Evolutionary conservation across 1,140 invertebrate species (phyloP).

Genomic region (Drosophila arawakana): DNA sequence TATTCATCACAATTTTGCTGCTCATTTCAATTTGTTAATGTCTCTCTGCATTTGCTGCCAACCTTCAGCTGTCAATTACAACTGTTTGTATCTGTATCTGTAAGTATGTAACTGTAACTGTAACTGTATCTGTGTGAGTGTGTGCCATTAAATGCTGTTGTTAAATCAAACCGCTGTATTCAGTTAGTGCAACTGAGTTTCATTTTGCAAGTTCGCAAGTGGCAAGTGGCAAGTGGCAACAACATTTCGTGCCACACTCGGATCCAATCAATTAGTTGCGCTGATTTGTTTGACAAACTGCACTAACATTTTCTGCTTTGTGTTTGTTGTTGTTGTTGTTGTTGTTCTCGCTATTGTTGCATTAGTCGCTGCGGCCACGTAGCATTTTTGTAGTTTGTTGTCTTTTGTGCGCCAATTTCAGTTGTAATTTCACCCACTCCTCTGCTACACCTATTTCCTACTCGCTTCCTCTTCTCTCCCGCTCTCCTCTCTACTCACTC

Average conservation of each 20-base stretch:
- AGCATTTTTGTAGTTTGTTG: constrained; percentile 45
- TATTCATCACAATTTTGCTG: background rate
- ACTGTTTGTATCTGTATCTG: background rate
- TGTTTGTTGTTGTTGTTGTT: constrained; percentile 16
- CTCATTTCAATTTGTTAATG: constrained; percentile 9
- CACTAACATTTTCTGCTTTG: constrained; percentile 19
- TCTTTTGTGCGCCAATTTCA: constrained; percentile 45
- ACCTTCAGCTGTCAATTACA: background rate
- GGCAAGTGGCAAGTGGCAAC: constrained; percentile 14
- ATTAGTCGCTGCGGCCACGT: constrained; percentile 43
- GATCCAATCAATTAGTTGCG: constrained; percentile 55
- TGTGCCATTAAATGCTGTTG: constrained; percentile 36
- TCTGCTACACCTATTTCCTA: constrained; percentile 1
- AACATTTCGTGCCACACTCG: constrained; percentile 7
- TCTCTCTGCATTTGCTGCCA: background rate
- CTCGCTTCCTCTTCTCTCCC: constrained; percentile 10
- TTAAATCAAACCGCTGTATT: constrained; percentile 37
- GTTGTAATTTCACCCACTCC: constrained; percentile 28
- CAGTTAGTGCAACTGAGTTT: constrained; percentile 26
- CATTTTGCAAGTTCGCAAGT: constrained; percentile 12
- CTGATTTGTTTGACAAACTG: constrained; percentile 59
- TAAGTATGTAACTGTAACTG: background rate
- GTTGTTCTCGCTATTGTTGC: constrained; percentile 24
- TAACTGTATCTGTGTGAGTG: background rate
- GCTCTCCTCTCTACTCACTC: background rate